Percentiles rank a stretch among this genome's conserved stretches.
Conservation (phyloP, 2,113 vertebrate species). For the Polypterus bichir region DNA sequence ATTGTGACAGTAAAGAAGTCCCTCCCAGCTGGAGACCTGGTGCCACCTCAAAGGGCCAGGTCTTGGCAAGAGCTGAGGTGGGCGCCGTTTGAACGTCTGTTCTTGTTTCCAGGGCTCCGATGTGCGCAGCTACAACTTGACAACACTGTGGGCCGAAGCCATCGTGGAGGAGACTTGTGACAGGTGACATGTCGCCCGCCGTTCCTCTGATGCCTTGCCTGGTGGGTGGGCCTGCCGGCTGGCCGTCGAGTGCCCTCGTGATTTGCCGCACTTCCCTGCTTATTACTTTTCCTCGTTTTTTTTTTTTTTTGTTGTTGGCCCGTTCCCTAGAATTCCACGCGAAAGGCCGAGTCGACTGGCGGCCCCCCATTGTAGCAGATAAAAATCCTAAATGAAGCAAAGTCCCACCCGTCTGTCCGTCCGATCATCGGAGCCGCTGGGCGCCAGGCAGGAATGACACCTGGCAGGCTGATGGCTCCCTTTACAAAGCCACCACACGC, state of each 20-base stretch:
- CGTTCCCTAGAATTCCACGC: neutral
- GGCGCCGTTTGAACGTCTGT: neutral
- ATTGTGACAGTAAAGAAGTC: neutral
- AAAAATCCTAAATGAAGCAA: too few relatives aligned
- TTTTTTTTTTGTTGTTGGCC: neutral
- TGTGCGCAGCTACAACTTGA: conserved; percentile 5
- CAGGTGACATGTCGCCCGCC: conserved; percentile 1
- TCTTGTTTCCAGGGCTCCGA: conserved; percentile 4
- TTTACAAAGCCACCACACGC: too few relatives aligned
- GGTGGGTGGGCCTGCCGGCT: neutral
- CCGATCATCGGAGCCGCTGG: too few relatives aligned
- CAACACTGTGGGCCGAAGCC: conserved; percentile 3
- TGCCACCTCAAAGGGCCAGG: too few relatives aligned
- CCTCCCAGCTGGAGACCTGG: too few relatives aligned
- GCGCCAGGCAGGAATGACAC: too few relatives aligned
- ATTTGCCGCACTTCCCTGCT: neutral
- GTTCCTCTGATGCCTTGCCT: neutral
- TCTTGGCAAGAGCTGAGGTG: too few relatives aligned
- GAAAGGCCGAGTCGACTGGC: too few relatives aligned
- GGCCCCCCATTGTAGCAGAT: too few relatives aligned
- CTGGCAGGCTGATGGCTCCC: too few relatives aligned
- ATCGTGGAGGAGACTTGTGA: neutral
- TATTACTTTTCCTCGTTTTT: neutral
- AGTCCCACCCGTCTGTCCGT: too few relatives aligned
- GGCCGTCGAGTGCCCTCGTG: neutral